Evolutionary conservation across 1,140 invertebrate species (phyloP).

Genomic region (Popillia japonica): DNA sequence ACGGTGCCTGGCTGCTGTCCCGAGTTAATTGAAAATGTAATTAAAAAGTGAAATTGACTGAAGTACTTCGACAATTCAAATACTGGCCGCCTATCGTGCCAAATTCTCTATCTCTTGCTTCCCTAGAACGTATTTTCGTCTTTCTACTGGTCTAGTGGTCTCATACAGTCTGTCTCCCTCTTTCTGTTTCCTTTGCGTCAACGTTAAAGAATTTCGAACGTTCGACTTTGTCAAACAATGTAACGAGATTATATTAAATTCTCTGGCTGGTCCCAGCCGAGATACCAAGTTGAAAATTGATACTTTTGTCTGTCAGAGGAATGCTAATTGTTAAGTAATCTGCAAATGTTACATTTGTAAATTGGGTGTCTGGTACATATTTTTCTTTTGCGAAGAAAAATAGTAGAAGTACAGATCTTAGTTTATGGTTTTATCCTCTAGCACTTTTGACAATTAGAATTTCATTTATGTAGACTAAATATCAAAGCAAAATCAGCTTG

Average conservation of each 20-base stretch:
- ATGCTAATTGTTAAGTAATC: no score
- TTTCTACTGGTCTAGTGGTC: not conserved
- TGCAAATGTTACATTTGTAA: no score
- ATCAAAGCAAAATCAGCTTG: no score
- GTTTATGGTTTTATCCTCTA: no score
- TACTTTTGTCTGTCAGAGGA: not conserved
- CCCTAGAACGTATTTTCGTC: not conserved
- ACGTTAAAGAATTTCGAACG: constrained; percentile 8
- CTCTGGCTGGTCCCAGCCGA: not conserved
- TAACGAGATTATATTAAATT: not conserved
- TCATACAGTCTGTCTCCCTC: not conserved
- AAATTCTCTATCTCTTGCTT: not conserved
- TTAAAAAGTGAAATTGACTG: not conserved
- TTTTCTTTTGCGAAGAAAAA: no score
- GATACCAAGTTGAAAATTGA: not conserved
- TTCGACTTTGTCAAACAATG: not conserved
- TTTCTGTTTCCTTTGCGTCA: not conserved
- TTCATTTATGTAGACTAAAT: no score
- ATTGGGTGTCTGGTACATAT: no score
- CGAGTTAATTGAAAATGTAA: constrained; percentile 29
- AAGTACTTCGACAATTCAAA: not conserved
- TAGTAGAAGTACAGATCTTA: no score
- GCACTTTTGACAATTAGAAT: no score
- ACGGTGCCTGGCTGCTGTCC: not conserved
- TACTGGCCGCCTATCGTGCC: not conserved